Evolutionary conservation across 2,113 vertebrate genomes (phyloP), one percentile per base, ranked within the genome.

Genomic region (Otocyon megalotis): DNA sequence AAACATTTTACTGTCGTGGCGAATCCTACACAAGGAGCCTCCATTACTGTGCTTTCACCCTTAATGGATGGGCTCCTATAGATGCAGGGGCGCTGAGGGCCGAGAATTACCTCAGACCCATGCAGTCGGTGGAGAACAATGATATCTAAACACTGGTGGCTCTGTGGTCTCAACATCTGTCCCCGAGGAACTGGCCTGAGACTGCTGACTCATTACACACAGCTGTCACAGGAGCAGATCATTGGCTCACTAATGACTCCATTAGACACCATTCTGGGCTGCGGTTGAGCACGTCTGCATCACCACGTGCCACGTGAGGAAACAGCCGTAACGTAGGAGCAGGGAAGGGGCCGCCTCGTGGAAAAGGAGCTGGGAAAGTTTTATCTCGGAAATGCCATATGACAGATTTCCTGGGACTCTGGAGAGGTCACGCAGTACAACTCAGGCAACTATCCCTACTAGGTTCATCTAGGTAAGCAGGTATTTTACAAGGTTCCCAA

Each of bases 181-280:
- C 96, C 94, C 96, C 2, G n/a, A 88, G 92, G 93, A 82, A 84
- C 58, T 72, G 71, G 83, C 65, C 65, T 48, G 71, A 91, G 90
- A 81, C 8, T 94, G 97, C 92, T 98, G 88, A 96, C 93, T 98
- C 97, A 96, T 88, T 94, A 85, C n/a, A 85, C 77, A 94, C 54
- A 93, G 82, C 93, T 97, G 93, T 96, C 95, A 79, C 60, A 30
- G 17, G 26, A 71, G 69, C 30, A 48, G 63, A 82, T 81, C 76
- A 79, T 88, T 96, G 65, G 11, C 84, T 95, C 48, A 69, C 90
- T 96, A 95, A 95, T 96, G 90, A 90, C 80, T 58, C 80, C 71
- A 96, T 92, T 92, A 96, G 72, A 82, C 60, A 28, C 81, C 50
- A 60, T 63, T 94, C 95, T 37, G 37, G 76, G 80, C 60, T 54